These are phyloP conservation scores for Rhizoglyphus robini DNA, from an alignment of 1,140 invertebrate genomes.

Conservation along the genomic window DNA sequence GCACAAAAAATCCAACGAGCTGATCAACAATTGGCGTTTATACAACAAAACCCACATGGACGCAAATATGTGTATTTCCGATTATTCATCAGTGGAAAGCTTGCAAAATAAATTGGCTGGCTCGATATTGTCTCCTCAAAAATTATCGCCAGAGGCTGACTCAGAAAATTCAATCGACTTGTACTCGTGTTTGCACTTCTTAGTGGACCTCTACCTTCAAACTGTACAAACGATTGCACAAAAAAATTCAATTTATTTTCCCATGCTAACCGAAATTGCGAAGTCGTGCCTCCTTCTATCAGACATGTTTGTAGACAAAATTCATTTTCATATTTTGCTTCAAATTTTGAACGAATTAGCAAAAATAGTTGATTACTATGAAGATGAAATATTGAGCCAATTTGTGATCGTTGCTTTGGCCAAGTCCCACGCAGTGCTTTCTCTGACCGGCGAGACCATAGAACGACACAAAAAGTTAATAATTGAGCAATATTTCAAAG, in stretches of 20 bases:
- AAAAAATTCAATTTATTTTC: constrained; percentile 42
- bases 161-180: constrained; percentile 46
- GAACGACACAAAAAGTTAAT: constrained; percentile 49
- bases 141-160: too few relatives aligned
- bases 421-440: constrained; percentile 51
- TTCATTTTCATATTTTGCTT: constrained; percentile 59
- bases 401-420: constrained; percentile 52
- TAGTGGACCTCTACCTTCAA: constrained; percentile 63
- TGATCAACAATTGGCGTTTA: too few relatives aligned
- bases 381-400: constrained; percentile 55
- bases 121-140: too few relatives aligned
- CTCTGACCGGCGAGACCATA: constrained; percentile 29
- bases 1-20: too few relatives aligned
- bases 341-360: constrained; percentile 48
- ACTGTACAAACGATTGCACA: neutral
- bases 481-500: constrained; percentile 46
- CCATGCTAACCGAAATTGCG: constrained; percentile 49
- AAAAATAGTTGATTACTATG: constrained; percentile 42
- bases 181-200: constrained; percentile 68
- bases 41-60: too few relatives aligned
- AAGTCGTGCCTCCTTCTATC: constrained; percentile 49
- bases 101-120: too few relatives aligned
- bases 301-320: constrained; percentile 52
- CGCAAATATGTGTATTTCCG: too few relatives aligned
- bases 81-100: too few relatives aligned